These are phyloP conservation scores for Glyptemys insculpta DNA, from an alignment of 2,797 vertebrate genomes.

Conservation along the genomic window DNA sequence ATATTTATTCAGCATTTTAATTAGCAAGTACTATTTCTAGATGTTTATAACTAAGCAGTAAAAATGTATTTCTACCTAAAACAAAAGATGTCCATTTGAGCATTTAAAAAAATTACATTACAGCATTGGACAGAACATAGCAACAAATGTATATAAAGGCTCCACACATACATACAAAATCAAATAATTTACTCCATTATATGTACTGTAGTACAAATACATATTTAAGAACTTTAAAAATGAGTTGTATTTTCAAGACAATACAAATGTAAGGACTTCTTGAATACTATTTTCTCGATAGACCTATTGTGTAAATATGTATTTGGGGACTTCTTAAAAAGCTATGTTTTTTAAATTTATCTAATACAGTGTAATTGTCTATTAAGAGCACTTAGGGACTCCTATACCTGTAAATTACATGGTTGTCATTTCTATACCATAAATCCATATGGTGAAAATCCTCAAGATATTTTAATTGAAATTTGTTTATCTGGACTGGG, in stretches of 20 bases:
- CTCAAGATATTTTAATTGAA: neutral
- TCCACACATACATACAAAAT: neutral
- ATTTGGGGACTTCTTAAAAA: slow-evolving; percentile 60
- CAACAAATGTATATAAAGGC: neutral
- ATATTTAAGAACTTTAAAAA: neutral
- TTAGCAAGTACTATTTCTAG: neutral
- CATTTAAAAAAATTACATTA: neutral
- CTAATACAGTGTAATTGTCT: slow-evolving; percentile 62
- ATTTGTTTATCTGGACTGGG: neutral
- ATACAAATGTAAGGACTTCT: slow-evolving; percentile 38
- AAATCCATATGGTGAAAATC: neutral
- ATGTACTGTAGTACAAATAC: neutral
- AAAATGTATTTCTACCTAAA: neutral
- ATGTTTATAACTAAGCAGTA: neutral
- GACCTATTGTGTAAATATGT: slow-evolving; percentile 34
- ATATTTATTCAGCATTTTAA: neutral
- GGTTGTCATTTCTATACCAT: neutral
- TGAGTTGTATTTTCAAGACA: neutral
- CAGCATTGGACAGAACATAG: neutral
- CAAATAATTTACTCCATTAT: fast-evolving
- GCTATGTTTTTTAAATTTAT: slow-evolving; percentile 28
- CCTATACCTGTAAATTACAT: slow-evolving; percentile 61
- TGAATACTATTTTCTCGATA: slow-evolving; percentile 45
- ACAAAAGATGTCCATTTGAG: neutral
- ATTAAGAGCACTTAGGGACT: slow-evolving; percentile 65